Evolutionary conservation across 2,797 vertebrate genomes (phyloP).

Genomic region (Anabacerthia variegaticeps): DNA sequence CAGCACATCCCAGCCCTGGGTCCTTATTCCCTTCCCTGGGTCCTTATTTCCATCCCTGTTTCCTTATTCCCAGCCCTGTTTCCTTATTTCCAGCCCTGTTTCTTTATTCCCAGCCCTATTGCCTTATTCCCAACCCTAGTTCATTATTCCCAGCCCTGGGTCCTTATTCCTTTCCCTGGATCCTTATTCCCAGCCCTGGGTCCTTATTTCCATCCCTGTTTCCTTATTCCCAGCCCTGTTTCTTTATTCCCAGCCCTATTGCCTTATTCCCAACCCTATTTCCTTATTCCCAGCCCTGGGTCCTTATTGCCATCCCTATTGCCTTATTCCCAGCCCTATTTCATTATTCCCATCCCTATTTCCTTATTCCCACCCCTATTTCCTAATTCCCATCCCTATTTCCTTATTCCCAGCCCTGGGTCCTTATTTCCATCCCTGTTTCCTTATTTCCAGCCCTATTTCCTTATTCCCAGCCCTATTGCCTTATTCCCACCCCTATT

Average conservation of each 20-base stretch:
- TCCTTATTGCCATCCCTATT: not conserved
- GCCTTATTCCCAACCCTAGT: not conserved
- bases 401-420: not conserved
- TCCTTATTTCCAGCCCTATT: not conserved
- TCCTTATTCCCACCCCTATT: too few relatives aligned
- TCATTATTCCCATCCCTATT: not conserved
- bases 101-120: too few relatives aligned
- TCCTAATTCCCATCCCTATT: not conserved
- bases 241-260: not conserved
- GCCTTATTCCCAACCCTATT: too few relatives aligned
- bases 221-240: too few relatives aligned
- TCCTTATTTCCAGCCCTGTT: not conserved
- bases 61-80: too few relatives aligned
- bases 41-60: too few relatives aligned
- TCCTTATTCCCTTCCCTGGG: not conserved
- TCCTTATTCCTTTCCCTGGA: too few relatives aligned
- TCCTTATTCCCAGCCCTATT: too few relatives aligned
- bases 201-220: not conserved
- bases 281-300: not conserved
- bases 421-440: too few relatives aligned
- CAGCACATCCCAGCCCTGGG: not conserved
- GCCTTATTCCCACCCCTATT: not conserved
- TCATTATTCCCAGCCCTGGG: too few relatives aligned
- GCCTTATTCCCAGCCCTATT: too few relatives aligned
- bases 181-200: not conserved